phyloP scores from a whole-genome alignment of 2,888 invertebrate species.

The Dioctria rufipes region DNA sequence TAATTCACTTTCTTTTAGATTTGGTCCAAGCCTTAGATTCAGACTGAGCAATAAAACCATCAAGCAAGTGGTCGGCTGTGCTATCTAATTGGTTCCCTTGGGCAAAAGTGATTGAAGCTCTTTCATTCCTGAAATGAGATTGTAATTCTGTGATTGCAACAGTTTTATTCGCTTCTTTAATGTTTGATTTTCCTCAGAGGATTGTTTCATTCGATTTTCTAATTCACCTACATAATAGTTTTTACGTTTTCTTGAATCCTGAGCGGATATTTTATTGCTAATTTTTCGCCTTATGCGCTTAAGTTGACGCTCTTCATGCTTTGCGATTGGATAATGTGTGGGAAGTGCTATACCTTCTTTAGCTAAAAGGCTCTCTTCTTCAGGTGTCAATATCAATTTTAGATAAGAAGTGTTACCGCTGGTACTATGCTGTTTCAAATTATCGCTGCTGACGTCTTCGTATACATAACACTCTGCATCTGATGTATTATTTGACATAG shows the following conservation, averaged over 20 bases:
- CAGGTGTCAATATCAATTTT: conserved; percentile 80
- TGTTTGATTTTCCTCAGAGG: conserved; percentile 89
- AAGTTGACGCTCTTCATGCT: conserved; percentile 90
- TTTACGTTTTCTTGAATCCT: conserved; percentile 94
- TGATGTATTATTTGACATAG: conserved; percentile 62
- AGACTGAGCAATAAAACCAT: conserved; percentile 89
- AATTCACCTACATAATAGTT: conserved; percentile 94
- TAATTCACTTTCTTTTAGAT: conserved; percentile 67
- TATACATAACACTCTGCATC: conserved; percentile 62
- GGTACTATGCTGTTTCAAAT: too few species aligned
- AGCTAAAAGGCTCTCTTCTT: conserved; percentile 87
- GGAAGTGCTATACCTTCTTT: conserved; percentile 90
- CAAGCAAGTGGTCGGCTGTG: conserved; percentile 90
- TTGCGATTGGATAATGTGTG: conserved; percentile 91
- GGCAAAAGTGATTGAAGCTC: conserved; percentile 81
- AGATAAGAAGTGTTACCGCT: conserved; percentile 73
- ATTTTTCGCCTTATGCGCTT: conserved; percentile 94
- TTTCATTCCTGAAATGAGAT: conserved; percentile 84
- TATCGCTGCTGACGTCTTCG: conserved; percentile 59
- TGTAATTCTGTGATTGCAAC: conserved; percentile 87
- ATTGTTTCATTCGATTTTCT: conserved; percentile 90
- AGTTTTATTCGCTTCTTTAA: conserved; percentile 86
- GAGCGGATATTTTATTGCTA: conserved; percentile 95
- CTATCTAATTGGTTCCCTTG: conserved; percentile 71
- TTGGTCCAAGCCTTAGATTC: conserved; percentile 86